A percentile compares a stretch with the other conserved stretches of the same genome.
Evolutionary conservation across 2,797 vertebrate species (phyloP).

Genomic region (Sandelia bainsii): DNA sequence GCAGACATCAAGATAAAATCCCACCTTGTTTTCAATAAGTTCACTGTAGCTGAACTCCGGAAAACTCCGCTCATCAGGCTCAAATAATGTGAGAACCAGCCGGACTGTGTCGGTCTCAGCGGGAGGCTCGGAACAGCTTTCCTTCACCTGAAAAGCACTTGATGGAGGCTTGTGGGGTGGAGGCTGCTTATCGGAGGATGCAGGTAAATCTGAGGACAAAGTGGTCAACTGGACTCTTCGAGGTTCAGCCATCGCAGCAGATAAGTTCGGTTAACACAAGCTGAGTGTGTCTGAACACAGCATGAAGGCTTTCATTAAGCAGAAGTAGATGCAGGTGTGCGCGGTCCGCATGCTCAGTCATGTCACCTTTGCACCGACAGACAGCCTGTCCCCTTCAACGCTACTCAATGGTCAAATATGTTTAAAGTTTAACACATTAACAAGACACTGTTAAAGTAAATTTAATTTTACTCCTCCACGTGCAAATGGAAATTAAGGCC

Average conservation of each 20-base stretch:
- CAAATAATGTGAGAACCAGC: conserved; percentile 86
- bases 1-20: neutral
- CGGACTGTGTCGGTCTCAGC: conserved; percentile 75
- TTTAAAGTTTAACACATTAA: too few species aligned
- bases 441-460: too few species aligned
- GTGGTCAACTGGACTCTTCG: conserved; percentile 88
- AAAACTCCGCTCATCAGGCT: conserved; percentile 88
- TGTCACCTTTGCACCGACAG: too few species aligned
- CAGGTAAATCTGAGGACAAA: conserved; percentile 63
- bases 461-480: too few species aligned
- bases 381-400: too few species aligned
- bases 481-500: too few species aligned
- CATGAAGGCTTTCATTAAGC: neutral
- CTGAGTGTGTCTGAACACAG: too few species aligned
- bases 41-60: conserved; percentile 93
- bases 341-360: too few species aligned
- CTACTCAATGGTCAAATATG: too few species aligned
- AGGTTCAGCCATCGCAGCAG: conserved; percentile 86
- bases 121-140: neutral
- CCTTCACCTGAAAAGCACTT: neutral
- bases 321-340: conserved; percentile 59
- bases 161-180: conserved; percentile 47
- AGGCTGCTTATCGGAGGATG: conserved; percentile 56
- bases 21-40: conserved; percentile 83
- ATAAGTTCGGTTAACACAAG: too few species aligned